Base-by-base conservation (phyloP, 2,888 invertebrate species). In the Hylaea fasciaria region DNA sequence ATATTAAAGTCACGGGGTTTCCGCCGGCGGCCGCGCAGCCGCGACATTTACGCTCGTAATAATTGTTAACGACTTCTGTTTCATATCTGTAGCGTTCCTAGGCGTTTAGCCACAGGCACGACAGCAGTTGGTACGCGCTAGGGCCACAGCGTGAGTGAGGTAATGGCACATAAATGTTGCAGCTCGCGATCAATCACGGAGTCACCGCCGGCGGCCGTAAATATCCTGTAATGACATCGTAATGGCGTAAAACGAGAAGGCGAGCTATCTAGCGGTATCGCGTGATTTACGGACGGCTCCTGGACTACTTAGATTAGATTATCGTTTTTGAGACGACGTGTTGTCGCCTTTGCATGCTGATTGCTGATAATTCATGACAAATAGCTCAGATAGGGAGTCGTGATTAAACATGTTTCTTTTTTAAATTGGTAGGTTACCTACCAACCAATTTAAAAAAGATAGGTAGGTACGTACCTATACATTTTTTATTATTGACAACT, bases 211-310 rank as follows among this genome's bases (percentile, higher is more conserved):
- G 22, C 28, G 50, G 40, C 50, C 39, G 39, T 46, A 28, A 49
- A 49, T 49, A 40, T n/a, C 40, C 22, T 13, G 28, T 28, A 40
- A 40, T 49, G 48, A 49, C 48, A 49, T 40, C 41, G 32, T 51
- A 29, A 44, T 51, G 52, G 52, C 43, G 52, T 52, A 52, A 52
- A 32, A 11, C 35, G 52, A 52, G 52, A 52, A 51, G 35, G 52
- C 44, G 32, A 28, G 11, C 32, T 51, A 51, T 51, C 51, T 41
- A 3, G 28, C 29, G 39, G 2, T 28, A n/a, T n/a, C n/a, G 17
- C 39, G 10, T 50, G 50, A 50, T 50, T 50, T 50, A 50, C 11
- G 12, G 22, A 10, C 50, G 49, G 46, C 41, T 9, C 44, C 22
- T 32, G 43, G 28, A 39, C 49, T 49, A 49, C 39, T 39, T 40